phyloP scores from a whole-genome alignment of 2,888 invertebrate species.

The Pachliopta kotzebuea region DNA sequence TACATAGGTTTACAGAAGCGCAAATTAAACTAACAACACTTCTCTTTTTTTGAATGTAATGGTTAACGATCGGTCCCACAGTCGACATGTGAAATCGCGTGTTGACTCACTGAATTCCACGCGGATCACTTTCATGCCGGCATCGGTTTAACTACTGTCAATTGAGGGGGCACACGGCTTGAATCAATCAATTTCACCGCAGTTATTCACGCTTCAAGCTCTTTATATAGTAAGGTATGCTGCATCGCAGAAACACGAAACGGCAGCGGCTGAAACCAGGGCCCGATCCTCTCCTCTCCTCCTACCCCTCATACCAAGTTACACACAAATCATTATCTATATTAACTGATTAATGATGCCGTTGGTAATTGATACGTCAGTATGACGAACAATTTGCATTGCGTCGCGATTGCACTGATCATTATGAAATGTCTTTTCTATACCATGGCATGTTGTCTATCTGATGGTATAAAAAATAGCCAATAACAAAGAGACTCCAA shows the following conservation, averaged over 20 bases:
- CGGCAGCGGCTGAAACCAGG: conserved; percentile 9
- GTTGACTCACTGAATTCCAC: conserved; percentile 36
- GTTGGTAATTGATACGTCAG: background rate
- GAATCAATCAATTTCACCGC: conserved; percentile 51
- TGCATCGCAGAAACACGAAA: conserved; percentile 21
- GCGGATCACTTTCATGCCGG: conserved; percentile 51
- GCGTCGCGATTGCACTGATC: too few relatives aligned
- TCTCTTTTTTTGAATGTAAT: background rate
- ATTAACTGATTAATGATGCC: background rate
- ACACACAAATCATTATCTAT: background rate
- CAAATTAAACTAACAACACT: background rate
- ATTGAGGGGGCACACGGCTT: conserved; percentile 48
- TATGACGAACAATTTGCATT: background rate
- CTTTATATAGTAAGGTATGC: conserved; percentile 30
- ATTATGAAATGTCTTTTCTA: too few relatives aligned
- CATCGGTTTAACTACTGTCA: conserved; percentile 44
- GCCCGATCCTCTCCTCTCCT: too few relatives aligned
- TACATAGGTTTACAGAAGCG: too few relatives aligned
- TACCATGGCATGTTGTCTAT: too few relatives aligned
- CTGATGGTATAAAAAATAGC: too few relatives aligned
- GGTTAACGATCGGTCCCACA: conserved; percentile 41
- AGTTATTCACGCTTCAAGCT: conserved; percentile 27
- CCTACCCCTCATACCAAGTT: too few relatives aligned
- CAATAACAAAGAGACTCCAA: too few relatives aligned
- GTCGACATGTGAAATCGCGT: conserved; percentile 48